phyloP scores from a whole-genome alignment of 2,113 vertebrate species.

The Trichechus manatus region DNA sequence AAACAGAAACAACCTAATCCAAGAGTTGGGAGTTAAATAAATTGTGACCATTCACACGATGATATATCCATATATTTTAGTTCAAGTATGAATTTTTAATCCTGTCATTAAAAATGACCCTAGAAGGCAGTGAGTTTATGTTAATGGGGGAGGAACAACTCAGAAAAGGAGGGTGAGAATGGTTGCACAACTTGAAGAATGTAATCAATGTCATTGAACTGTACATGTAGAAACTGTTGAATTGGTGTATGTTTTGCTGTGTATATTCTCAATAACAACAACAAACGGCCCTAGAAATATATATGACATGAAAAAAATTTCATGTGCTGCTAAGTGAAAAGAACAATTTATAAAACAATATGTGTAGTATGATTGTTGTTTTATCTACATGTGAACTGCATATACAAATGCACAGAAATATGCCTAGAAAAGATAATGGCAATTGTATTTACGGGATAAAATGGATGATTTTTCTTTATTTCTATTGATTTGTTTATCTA shows the following conservation, averaged over 20 bases:
- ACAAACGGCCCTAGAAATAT: constrained; percentile 19
- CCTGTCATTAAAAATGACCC: background rate
- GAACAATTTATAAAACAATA: background rate
- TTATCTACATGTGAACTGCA: background rate
- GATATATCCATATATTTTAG: background rate
- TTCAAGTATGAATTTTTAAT: background rate
- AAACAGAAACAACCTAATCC: background rate
- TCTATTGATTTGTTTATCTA: background rate
- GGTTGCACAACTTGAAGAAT: background rate
- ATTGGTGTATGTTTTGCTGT: background rate
- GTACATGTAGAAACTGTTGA: background rate
- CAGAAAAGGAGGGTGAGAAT: background rate
- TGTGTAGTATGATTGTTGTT: background rate
- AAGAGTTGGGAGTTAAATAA: background rate
- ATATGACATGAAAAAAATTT: background rate
- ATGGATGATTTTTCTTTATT: constrained; percentile 27
- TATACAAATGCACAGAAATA: constrained; percentile 39
- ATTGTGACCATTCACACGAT: background rate
- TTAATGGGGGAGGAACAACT: background rate
- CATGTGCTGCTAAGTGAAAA: constrained; percentile 25
- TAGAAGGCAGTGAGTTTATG: background rate
- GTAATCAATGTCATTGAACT: background rate
- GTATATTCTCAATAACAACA: background rate
- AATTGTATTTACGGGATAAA: background rate
- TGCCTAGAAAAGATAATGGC: background rate